Evolutionary conservation across 2,113 vertebrate species (phyloP).

Genomic region (Irena cyanogastra): DNA sequence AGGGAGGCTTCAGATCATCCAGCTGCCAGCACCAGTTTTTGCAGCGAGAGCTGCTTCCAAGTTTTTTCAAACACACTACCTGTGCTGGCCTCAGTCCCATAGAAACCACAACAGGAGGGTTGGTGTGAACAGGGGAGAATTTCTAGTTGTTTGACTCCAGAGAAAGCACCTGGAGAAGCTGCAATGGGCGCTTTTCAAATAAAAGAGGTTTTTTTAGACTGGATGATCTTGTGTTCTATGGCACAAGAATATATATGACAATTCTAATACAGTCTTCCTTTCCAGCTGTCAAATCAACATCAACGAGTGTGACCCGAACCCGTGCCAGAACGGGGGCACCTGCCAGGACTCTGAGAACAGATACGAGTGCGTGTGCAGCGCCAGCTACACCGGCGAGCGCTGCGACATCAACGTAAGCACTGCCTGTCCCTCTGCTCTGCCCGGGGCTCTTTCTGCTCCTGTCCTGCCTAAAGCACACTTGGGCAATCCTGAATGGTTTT

Average conservation of each 20-base stretch:
- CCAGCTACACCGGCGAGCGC: constrained; percentile 79
- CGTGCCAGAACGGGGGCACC: constrained; percentile 89
- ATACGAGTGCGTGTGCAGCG: constrained; percentile 83
- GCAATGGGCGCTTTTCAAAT: background rate
- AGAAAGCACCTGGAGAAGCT: background rate
- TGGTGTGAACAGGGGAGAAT: background rate
- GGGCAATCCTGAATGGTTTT: background rate
- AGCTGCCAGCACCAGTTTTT: background rate
- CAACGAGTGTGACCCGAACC: constrained; percentile 82
- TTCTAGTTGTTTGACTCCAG: background rate
- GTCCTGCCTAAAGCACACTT: accelerated
- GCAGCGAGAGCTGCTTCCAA: background rate
- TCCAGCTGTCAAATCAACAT: constrained; percentile 85
- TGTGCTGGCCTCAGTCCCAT: background rate
- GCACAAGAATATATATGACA: background rate
- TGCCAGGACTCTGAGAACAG: constrained; percentile 80
- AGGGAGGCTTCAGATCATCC: background rate
- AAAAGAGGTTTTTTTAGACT: background rate
- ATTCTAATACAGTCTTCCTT: background rate
- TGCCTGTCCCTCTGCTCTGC: background rate
- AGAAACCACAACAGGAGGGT: background rate
- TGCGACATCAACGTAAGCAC: constrained; percentile 86
- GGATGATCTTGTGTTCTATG: background rate
- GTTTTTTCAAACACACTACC: background rate
- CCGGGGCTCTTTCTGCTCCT: background rate